Evolutionary conservation across 2,797 vertebrate genomes (phyloP).

Genomic region (Melanotaenia maccullochi): DNA sequence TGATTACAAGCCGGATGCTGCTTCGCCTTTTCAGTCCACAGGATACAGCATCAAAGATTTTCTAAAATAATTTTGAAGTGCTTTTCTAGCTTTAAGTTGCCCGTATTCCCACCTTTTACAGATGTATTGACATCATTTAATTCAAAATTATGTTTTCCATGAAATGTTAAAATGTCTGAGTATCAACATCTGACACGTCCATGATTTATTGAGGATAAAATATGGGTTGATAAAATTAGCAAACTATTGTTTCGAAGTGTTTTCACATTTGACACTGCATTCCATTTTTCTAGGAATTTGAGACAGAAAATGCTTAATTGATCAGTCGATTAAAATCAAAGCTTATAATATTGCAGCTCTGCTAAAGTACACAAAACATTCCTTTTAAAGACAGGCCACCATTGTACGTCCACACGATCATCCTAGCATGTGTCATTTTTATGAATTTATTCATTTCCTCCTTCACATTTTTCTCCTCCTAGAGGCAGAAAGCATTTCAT

Average conservation of each 20-base stretch:
- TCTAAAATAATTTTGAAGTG: too few species aligned
- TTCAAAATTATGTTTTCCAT: too few species aligned
- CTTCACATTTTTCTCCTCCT: constrained; percentile 2
- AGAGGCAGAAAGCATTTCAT: constrained; percentile 13
- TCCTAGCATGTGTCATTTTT: accelerated
- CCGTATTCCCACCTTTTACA: too few species aligned
- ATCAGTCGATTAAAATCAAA: not conserved
- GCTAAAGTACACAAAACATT: not conserved
- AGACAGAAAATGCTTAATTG: not conserved
- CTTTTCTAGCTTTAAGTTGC: too few species aligned
- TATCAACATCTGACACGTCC: too few species aligned
- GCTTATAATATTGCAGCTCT: not conserved
- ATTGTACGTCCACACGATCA: not conserved
- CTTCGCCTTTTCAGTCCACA: too few species aligned
- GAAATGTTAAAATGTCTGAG: too few species aligned
- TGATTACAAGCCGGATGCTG: too few species aligned
- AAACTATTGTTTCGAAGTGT: not conserved
- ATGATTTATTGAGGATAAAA: too few species aligned
- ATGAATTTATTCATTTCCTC: not conserved
- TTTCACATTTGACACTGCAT: too few species aligned
- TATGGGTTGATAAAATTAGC: not conserved
- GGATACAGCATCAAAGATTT: too few species aligned
- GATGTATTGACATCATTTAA: too few species aligned
- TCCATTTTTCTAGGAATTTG: not conserved
- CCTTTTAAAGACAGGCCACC: not conserved